Percentiles rank a stretch among this genome's conserved stretches.
Evolutionary conservation across 2,888 invertebrate species (phyloP).

Genomic region (Dione vanillae): DNA sequence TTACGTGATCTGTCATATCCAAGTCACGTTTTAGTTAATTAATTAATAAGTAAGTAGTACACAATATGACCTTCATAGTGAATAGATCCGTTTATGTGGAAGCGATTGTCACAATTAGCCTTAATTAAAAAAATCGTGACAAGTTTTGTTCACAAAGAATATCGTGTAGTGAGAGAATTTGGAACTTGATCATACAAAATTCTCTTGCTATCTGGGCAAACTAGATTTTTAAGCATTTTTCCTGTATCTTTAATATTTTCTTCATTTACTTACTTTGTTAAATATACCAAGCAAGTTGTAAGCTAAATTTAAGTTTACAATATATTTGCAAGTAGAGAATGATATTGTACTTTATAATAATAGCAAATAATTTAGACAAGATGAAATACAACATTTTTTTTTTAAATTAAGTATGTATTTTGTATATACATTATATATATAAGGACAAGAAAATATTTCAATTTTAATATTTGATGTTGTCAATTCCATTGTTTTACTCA

Average conservation of each 20-base stretch:
- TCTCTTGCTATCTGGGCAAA: not conserved
- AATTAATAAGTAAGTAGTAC: conserved; percentile 15
- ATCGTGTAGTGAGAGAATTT: no score
- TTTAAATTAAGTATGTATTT: no score
- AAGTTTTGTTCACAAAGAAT: conserved; percentile 48
- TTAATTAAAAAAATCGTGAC: conserved; percentile 60
- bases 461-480: no score
- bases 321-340: no score
- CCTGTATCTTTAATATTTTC: not conserved
- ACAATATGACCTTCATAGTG: conserved; percentile 20
- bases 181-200: no score
- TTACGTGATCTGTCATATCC: not conserved
- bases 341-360: no score
- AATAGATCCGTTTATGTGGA: conserved; percentile 40
- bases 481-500: no score
- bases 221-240: not conserved
- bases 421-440: no score
- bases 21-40: conserved; percentile 29
- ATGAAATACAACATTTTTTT: no score
- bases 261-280: conserved; percentile 4
- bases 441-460: no score
- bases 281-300: not conserved
- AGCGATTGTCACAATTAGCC: conserved; percentile 60
- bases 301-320: no score
- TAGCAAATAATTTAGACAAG: no score